Evolutionary conservation across 2,797 vertebrate species (phyloP).

Genomic region (Gambusia yucatana): DNA sequence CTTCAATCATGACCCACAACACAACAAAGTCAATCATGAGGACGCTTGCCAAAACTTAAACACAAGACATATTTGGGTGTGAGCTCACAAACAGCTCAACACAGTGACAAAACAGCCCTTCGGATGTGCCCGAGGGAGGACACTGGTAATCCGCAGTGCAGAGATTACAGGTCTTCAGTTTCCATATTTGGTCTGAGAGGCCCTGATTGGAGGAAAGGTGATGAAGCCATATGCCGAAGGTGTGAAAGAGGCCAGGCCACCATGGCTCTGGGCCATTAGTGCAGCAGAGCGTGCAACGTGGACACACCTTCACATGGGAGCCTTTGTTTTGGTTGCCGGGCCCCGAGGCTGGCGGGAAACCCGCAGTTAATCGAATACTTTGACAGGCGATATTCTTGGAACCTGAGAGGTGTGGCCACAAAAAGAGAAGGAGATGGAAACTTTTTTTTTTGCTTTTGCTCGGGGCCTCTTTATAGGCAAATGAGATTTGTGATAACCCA

Average conservation of each 20-base stretch:
- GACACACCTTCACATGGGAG: constrained; percentile 65
- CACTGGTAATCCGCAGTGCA: constrained; percentile 37
- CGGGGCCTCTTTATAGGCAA: background rate
- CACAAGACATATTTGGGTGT: constrained; percentile 4
- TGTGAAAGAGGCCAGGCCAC: constrained; percentile 39
- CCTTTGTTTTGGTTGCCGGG: constrained; percentile 22
- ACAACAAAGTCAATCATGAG: constrained; percentile 55
- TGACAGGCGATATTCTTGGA: constrained; percentile 56
- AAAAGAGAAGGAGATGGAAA: constrained; percentile 20
- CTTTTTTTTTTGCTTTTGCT: constrained; percentile 14
- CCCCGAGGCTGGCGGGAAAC: constrained; percentile 13
- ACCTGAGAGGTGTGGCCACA: constrained; percentile 41
- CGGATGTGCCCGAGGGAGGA: constrained; percentile 32
- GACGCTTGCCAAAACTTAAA: constrained; percentile 37
- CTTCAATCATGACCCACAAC: constrained; percentile 39
- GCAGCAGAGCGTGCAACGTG: constrained; percentile 28
- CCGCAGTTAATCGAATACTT: constrained; percentile 38
- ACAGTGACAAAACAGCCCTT: constrained; percentile 32
- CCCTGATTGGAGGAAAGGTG: constrained; percentile 61
- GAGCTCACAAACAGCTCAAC: constrained; percentile 2
- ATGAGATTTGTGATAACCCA: constrained; percentile 21
- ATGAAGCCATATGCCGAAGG: constrained; percentile 33
- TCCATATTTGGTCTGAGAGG: constrained; percentile 67
- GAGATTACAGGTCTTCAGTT: constrained; percentile 46
- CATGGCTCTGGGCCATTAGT: constrained; percentile 40